phyloP scores from a whole-genome alignment of 2,113 vertebrate genomes.

The Otocyon megalotis region DNA sequence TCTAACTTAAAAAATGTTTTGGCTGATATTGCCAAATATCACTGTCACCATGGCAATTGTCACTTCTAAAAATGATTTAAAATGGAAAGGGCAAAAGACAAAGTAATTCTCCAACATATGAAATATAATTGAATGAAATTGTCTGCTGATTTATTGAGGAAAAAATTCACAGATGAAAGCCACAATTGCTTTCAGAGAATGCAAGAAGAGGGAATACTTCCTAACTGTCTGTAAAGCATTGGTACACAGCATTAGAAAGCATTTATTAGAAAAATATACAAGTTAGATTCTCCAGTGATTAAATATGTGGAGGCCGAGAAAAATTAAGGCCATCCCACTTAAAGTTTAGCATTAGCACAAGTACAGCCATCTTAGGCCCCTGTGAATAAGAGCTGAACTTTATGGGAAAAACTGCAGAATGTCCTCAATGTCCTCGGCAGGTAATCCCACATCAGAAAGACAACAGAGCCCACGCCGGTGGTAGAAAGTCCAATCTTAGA shows the following conservation, averaged over 20 bases:
- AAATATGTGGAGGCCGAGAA: neutral
- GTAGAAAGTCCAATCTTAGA: no score
- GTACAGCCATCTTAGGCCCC: no score
- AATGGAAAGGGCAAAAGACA: neutral
- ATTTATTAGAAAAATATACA: neutral
- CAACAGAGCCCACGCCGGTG: no score
- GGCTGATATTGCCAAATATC: slow-evolving; percentile 1
- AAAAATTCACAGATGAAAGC: neutral
- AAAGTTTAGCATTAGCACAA: no score
- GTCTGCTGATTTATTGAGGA: neutral
- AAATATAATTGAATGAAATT: neutral
- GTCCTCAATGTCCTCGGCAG: no score
- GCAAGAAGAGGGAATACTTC: neutral
- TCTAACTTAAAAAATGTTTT: slow-evolving; percentile 12
- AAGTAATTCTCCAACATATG: neutral
- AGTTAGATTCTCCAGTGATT: neutral
- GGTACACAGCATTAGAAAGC: neutral
- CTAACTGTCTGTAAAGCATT: neutral
- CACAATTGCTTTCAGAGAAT: neutral
- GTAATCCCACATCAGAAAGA: no score
- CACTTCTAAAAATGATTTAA: slow-evolving; percentile 48
- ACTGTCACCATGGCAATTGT: neutral
- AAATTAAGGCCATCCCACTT: no score
- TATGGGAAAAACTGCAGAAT: no score
- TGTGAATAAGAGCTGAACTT: no score